These are phyloP conservation scores for Drosophila teissieri DNA, from an alignment of 1,140 invertebrate genomes.

Conservation along the genomic window DNA sequence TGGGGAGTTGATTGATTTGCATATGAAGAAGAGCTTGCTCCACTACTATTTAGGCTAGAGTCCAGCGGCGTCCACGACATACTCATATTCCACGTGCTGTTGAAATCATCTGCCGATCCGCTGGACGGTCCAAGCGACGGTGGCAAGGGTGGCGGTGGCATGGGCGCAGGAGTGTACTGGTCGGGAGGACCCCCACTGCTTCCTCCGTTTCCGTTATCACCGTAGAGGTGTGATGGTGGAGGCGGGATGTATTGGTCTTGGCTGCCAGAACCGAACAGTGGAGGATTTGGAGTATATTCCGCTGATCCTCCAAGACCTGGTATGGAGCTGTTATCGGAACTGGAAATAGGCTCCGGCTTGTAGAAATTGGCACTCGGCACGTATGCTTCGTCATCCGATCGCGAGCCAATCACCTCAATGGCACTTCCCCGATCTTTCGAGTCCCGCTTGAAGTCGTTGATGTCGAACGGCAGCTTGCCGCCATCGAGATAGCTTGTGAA, in stretches of 20 bases:
- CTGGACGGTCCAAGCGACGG: constrained; percentile 63
- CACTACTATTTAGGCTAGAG: constrained; percentile 66
- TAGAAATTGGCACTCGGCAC: constrained; percentile 68
- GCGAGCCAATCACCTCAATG: constrained; percentile 86
- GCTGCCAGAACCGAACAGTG: constrained; percentile 37
- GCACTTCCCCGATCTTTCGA: constrained; percentile 65
- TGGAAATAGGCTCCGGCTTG: constrained; percentile 61
- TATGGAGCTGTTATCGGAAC: constrained; percentile 49
- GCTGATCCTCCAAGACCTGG: constrained; percentile 54
- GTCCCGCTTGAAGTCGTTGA: constrained; percentile 83
- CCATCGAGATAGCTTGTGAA: constrained; percentile 79
- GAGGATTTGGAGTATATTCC: constrained; percentile 59
- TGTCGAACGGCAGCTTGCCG: constrained; percentile 81
- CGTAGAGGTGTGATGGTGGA: constrained; percentile 58
- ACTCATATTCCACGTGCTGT: constrained; percentile 81
- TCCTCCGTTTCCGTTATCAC: constrained; percentile 20
- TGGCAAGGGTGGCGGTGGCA: constrained; percentile 87
- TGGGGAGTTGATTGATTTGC: constrained; percentile 86
- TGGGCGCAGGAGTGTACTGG: constrained; percentile 79
- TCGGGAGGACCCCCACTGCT: constrained; percentile 20
- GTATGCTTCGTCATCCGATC: constrained; percentile 77
- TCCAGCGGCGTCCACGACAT: constrained; percentile 79
- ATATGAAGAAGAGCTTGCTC: constrained; percentile 64
- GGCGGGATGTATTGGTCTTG: constrained; percentile 67
- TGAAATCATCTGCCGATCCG: constrained; percentile 52